Base-by-base conservation (phyloP, 2,888 invertebrate species). In the Rutpela maculata region DNA sequence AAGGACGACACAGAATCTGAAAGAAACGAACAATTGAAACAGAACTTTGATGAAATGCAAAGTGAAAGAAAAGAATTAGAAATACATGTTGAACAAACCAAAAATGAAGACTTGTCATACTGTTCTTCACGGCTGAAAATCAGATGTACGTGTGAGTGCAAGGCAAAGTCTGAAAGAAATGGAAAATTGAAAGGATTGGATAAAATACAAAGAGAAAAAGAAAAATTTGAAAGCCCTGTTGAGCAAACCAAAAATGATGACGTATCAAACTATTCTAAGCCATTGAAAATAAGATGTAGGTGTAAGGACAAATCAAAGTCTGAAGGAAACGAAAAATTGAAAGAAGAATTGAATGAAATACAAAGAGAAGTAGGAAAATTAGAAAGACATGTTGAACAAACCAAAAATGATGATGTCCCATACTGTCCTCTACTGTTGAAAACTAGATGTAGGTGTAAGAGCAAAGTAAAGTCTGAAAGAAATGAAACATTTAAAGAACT, bases 301-400 rank as follows among this genome's bases (percentile, higher is more conserved):
- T 22, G 50, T 38, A 68, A 65, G 0, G 38, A 55, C 12, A 18
- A 17, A 3, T 66, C 75, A 5, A 77, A 75, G 7, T 71, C 70
- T 5, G 74, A 80, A 10, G 68, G 68, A 63, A 66, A 63, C 17
- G 77, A 74, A 15, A 76, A 74, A 35, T 50, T 80, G 50, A 78
- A 73, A 17, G 73, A 76, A 22, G 77, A 78, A 50, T 55, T 80
- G 17, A 56, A 71, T 12, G 78, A 76, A n/a, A 75, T 78, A 9
- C 73, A 74, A 19, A 35, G 65, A 22, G 75, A 75, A 18, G 56
- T 65, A 65, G 65, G 65, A 31, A 69, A 75, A 62, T 43, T 70
- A n/a, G 63, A 70, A 62, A 56, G 11, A 31, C 60, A 74, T 26
- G 75, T 76, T 17, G 38, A 63, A 22, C 73, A 78, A 57, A 75